phyloP scores from a whole-genome alignment of 1,140 invertebrate genomes.

The Phenacoccus solenopsis region DNA sequence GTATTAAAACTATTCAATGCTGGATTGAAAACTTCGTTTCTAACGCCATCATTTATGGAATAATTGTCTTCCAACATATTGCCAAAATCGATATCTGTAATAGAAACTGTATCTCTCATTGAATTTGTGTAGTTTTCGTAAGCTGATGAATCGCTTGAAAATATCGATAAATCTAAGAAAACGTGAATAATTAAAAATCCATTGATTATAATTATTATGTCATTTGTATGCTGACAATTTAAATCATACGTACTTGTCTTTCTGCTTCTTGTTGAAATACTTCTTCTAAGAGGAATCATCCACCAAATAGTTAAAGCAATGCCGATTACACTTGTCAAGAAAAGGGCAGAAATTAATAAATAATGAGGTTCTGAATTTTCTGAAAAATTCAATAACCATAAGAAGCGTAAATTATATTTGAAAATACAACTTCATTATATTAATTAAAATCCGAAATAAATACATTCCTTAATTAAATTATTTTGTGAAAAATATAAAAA shows the following conservation, averaged over 20 bases:
- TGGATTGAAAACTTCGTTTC: conserved; percentile 9
- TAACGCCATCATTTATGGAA: neutral
- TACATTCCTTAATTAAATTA: too few relatives aligned
- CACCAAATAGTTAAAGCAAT: neutral
- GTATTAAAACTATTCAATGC: neutral
- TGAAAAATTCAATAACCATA: too few relatives aligned
- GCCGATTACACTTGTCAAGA: neutral
- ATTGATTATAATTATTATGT: neutral
- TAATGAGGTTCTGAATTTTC: neutral
- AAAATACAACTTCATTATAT: too few relatives aligned
- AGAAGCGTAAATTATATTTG: too few relatives aligned
- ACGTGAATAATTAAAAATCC: neutral
- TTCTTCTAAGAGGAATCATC: conserved; percentile 5
- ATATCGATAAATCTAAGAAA: conserved; percentile 1
- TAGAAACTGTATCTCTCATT: neutral
- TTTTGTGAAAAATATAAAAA: too few relatives aligned
- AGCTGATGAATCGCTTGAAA: neutral
- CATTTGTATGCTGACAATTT: neutral
- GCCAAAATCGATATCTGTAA: conserved; percentile 4
- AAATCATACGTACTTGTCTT: neutral
- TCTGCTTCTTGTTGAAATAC: neutral
- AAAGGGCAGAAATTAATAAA: neutral
- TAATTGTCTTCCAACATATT: neutral
- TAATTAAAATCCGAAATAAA: too few relatives aligned
- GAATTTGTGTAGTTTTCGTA: conserved; percentile 11